phyloP scores from a whole-genome alignment of 2,113 vertebrate genomes.

The Turnix velox region DNA sequence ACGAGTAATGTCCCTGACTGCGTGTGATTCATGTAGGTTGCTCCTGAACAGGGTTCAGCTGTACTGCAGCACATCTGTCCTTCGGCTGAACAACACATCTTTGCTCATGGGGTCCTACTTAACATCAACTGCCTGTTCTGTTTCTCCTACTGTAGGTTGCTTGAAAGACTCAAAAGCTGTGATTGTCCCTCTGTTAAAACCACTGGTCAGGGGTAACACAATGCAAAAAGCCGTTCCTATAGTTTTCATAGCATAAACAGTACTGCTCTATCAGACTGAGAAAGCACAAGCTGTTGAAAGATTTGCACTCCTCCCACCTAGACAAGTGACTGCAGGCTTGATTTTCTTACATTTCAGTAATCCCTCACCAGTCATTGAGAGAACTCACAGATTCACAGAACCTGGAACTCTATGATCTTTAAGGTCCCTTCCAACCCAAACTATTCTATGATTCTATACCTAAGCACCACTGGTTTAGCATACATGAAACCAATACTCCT shows the following conservation, averaged over 20 bases:
- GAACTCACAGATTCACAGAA: neutral
- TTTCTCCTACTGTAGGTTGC: neutral
- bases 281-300: neutral
- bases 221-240: neutral
- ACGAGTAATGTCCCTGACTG: neutral
- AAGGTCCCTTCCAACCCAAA: no score
- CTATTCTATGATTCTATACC: no score
- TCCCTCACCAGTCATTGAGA: neutral
- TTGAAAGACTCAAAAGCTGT: neutral
- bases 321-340: fast-evolving
- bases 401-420: no score
- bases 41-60: neutral
- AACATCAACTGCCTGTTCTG: fast-evolving
- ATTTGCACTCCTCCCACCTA: neutral
- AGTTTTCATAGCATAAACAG: neutral
- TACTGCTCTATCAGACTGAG: neutral
- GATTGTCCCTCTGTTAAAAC: neutral
- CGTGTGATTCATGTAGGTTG: slow-evolving; percentile 28
- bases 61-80: neutral
- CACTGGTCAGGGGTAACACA: neutral
- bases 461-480: neutral
- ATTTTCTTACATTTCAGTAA: neutral
- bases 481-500: neutral
- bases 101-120: neutral
- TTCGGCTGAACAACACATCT: fast-evolving